A percentile compares a stretch with the other conserved stretches of the same genome.
These are phyloP conservation scores for Eucidaris tribuloides DNA, from an alignment of 35 echinoderm and acorn worm species.

Conservation along the genomic window DNA sequence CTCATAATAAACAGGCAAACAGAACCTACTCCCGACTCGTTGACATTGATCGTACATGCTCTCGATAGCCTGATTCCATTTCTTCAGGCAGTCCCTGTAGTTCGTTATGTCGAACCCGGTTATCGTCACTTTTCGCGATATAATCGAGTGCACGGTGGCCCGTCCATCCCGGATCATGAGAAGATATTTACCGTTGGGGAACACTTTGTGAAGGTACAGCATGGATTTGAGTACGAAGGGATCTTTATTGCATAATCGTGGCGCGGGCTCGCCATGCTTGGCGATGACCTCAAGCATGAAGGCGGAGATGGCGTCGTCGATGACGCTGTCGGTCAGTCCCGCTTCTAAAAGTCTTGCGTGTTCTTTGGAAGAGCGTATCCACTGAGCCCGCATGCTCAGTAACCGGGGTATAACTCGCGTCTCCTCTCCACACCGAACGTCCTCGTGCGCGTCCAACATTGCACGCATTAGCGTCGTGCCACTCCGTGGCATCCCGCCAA, in stretches of 20 bases:
- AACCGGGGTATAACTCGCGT: conserved; percentile 86
- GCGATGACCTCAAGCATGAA: conserved; percentile 98
- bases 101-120: conserved; percentile 90
- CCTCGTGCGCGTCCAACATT: conserved; percentile 86
- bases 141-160: conserved; percentile 96
- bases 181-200: conserved; percentile 89
- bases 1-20: conserved; percentile 87
- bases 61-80: conserved; percentile 90
- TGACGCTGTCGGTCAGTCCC: conserved; percentile 69
- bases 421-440: conserved; percentile 94
- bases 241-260: conserved; percentile 96
- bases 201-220: conserved; percentile 79
- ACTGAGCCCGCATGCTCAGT: conserved; percentile 81
- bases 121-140: conserved; percentile 89
- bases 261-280: conserved; percentile 85
- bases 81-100: conserved; percentile 87
- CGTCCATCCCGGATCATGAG: conserved; percentile 97
- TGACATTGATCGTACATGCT: conserved; percentile 92
- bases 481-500: conserved; percentile 92
- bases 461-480: conserved; percentile 98
- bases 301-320: conserved; percentile 87
- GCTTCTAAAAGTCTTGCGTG: conserved; percentile 79
- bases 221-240: conserved; percentile 89
- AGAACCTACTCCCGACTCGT: conserved; percentile 54
- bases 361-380: conserved; percentile 86